Percentiles rank a stretch among this genome's conserved stretches.
These are phyloP conservation scores for Linepithema humile DNA, from an alignment of 1,140 invertebrate genomes.

Conservation along the genomic window DNA sequence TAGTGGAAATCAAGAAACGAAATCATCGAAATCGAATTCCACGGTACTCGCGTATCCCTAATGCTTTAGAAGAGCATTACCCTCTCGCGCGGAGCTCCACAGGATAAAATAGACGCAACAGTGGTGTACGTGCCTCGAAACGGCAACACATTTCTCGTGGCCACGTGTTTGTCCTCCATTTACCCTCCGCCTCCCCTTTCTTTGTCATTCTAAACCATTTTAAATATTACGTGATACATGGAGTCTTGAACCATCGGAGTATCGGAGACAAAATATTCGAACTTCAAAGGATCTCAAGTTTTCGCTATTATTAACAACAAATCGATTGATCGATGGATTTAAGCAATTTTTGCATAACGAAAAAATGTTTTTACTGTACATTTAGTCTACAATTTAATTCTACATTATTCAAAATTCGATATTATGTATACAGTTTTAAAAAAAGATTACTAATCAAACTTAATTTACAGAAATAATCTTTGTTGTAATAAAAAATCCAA, in stretches of 20 bases:
- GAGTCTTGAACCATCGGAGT: conserved; percentile 4
- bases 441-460: background rate
- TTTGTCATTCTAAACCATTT: conserved; percentile 68
- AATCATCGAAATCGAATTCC: conserved; percentile 52
- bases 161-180: conserved; percentile 64
- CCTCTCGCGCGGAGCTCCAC: conserved; percentile 61
- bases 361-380: background rate
- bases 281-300: background rate
- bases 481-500: too few species aligned
- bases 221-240: conserved; percentile 56
- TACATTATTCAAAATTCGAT: background rate
- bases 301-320: background rate
- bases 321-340: too few species aligned
- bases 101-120: conserved; percentile 76
- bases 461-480: background rate
- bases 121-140: conserved; percentile 74
- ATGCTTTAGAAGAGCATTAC: conserved; percentile 65
- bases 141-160: conserved; percentile 68
- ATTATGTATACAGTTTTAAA: background rate
- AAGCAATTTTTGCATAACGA: background rate
- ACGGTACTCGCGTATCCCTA: conserved; percentile 33
- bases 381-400: background rate
- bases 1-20: background rate
- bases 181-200: too few species aligned
- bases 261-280: conserved; percentile 47